Conservation (phyloP, 1,140 invertebrate genomes). For the Drosophila kepulauana region DNA sequence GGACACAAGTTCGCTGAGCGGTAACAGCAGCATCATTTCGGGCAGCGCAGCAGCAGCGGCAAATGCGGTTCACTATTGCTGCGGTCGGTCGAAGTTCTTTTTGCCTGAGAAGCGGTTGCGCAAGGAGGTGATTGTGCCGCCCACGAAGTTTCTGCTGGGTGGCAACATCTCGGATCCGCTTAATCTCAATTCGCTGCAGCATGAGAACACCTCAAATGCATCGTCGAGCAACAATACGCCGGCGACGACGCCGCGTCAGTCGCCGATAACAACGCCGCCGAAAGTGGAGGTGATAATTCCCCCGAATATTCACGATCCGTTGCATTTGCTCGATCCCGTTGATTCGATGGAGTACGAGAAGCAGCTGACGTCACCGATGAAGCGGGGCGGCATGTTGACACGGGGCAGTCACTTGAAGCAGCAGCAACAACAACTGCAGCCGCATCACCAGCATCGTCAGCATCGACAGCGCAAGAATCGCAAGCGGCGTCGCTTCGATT, state of each 20-base stretch:
- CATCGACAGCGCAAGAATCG: slow-evolving; percentile 76
- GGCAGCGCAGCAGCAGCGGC: slow-evolving; percentile 49
- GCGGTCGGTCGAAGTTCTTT: slow-evolving; percentile 86
- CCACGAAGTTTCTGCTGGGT: slow-evolving; percentile 97
- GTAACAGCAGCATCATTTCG: slow-evolving; percentile 66
- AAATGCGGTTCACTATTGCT: slow-evolving; percentile 75
- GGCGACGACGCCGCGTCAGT: slow-evolving; percentile 94
- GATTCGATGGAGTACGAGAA: slow-evolving; percentile 93
- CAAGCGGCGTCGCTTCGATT: slow-evolving; percentile 71
- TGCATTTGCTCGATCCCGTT: slow-evolving; percentile 93
- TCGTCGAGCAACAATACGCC: slow-evolving; percentile 95
- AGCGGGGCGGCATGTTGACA: slow-evolving; percentile 58
- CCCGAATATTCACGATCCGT: slow-evolving; percentile 95
- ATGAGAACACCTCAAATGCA: slow-evolving; percentile 92
- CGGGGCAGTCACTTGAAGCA: slow-evolving; percentile 52
- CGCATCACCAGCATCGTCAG: slow-evolving; percentile 73
- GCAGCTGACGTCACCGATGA: slow-evolving; percentile 86
- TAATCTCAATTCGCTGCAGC: slow-evolving; percentile 96
- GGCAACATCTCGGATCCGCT: slow-evolving; percentile 98
- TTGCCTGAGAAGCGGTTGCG: slow-evolving; percentile 89
- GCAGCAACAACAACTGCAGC: slow-evolving; percentile 45
- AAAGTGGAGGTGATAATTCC: slow-evolving; percentile 96
- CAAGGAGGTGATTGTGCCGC: slow-evolving; percentile 91
- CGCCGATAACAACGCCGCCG: slow-evolving; percentile 92
- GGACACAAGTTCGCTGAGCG: slow-evolving; percentile 69